Evolutionary conservation across 2,888 invertebrate genomes (phyloP).

Genomic region (Phoronis australis): DNA sequence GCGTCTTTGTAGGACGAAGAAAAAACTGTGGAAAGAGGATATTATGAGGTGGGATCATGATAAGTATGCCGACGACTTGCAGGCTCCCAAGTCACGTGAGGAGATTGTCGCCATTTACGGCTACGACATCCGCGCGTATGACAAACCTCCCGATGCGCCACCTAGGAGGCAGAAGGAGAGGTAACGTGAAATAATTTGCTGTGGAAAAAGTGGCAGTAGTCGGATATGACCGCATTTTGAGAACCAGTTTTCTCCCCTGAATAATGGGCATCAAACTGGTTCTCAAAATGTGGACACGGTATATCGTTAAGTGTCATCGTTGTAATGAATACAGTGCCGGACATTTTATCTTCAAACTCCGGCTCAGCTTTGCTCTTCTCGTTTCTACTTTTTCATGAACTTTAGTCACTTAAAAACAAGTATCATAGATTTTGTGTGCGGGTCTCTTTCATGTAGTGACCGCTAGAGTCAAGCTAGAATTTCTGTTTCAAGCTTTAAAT

Average conservation of each 20-base stretch:
- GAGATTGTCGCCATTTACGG: constrained; percentile 83
- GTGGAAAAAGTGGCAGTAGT: too few relatives aligned
- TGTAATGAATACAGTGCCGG: too few relatives aligned
- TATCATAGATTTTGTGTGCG: too few relatives aligned
- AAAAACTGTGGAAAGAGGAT: constrained; percentile 56
- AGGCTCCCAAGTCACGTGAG: constrained; percentile 79
- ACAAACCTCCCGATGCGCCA: constrained; percentile 39
- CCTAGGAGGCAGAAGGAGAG: constrained; percentile 14
- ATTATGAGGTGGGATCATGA: constrained; percentile 77
- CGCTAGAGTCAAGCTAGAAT: too few relatives aligned
- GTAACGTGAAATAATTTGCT: background rate
- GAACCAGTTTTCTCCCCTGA: too few relatives aligned
- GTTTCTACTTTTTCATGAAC: background rate
- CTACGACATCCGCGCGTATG: constrained; percentile 73
- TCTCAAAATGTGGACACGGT: too few relatives aligned
- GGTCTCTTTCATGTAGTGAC: too few relatives aligned
- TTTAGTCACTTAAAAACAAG: background rate
- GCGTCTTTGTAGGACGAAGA: constrained; percentile 29
- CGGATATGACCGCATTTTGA: too few relatives aligned
- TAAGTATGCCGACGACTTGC: constrained; percentile 71
- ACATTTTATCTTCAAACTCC: background rate
- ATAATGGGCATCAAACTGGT: too few relatives aligned
- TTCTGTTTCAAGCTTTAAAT: too few relatives aligned
- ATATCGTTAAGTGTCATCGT: too few relatives aligned
- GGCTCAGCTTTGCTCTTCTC: background rate